Conservation (phyloP, 2,113 vertebrate genomes). For the Galeopterus variegatus region DNA sequence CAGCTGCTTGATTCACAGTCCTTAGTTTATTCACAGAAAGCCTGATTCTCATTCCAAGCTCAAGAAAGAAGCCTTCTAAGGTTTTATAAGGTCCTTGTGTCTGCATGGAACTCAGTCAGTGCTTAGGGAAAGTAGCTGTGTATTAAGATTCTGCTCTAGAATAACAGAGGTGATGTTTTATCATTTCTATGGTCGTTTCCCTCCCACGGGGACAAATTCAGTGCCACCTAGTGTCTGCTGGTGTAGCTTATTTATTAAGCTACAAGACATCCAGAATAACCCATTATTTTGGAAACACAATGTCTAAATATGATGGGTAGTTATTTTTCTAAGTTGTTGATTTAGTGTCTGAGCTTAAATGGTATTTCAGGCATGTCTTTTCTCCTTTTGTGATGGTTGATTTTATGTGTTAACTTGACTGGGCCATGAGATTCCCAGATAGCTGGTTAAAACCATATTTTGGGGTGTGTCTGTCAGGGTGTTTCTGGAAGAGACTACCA, state of each 20-base stretch:
- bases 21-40: not conserved
- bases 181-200: not conserved
- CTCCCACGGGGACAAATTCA: not conserved
- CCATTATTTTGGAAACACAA: not conserved
- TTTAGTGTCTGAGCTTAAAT: not conserved
- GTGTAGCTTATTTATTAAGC: not conserved
- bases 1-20: conserved; percentile 10
- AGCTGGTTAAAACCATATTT: not conserved
- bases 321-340: not conserved
- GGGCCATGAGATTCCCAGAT: not conserved
- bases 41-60: not conserved
- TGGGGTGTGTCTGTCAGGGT: not conserved
- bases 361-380: not conserved
- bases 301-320: not conserved
- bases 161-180: not conserved
- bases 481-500: not conserved
- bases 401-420: not conserved
- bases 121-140: not conserved
- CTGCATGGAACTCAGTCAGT: not conserved
- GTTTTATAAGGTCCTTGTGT: not conserved
- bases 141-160: not conserved
- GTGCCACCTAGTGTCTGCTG: not conserved
- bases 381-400: not conserved
- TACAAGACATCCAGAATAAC: not conserved
- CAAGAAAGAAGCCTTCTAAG: not conserved